These are phyloP conservation scores for Enteromius paludinosus DNA, from an alignment of 2,797 vertebrate genomes.

Conservation along the genomic window DNA sequence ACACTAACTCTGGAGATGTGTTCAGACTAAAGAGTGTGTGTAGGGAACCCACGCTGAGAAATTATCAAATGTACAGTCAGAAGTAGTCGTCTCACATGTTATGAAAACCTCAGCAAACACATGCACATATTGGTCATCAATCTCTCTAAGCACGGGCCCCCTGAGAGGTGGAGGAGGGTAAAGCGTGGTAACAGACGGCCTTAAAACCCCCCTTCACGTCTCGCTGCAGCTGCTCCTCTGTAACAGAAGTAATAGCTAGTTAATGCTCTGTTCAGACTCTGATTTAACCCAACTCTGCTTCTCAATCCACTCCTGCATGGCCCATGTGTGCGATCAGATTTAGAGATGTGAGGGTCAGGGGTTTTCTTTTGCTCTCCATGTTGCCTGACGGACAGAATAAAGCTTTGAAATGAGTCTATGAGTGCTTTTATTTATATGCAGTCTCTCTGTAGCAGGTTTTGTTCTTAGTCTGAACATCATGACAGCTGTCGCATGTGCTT, in stretches of 20 bases:
- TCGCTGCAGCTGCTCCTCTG: conserved; percentile 62
- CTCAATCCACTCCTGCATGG: conserved; percentile 29
- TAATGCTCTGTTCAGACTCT: conserved; percentile 48
- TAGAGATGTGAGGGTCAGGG: conserved; percentile 23
- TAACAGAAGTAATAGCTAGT: conserved; percentile 56
- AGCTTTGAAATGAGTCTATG: background rate
- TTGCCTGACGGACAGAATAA: background rate
- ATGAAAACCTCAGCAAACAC: conserved; percentile 26
- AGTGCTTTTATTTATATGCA: conserved; percentile 19
- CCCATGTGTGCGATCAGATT: conserved; percentile 32
- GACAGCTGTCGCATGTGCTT: conserved; percentile 40
- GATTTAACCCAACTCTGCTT: conserved; percentile 37
- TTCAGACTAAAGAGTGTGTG: background rate
- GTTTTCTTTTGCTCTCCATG: conserved; percentile 11
- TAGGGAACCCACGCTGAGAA: conserved; percentile 26
- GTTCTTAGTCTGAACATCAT: conserved; percentile 23
- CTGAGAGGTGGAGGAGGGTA: conserved; percentile 37
- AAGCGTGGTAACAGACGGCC: conserved; percentile 52
- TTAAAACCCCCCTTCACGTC: conserved; percentile 26
- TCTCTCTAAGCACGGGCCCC: conserved; percentile 41
- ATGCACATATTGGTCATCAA: conserved; percentile 37
- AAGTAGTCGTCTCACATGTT: conserved; percentile 19
- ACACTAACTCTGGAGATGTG: background rate
- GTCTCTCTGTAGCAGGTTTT: conserved; percentile 35
- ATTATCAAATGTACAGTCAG: conserved; percentile 20